These are phyloP conservation scores for Aphelenchoides bicaudatus DNA, from an alignment of 2,888 invertebrate species.

Conservation along the genomic window DNA sequence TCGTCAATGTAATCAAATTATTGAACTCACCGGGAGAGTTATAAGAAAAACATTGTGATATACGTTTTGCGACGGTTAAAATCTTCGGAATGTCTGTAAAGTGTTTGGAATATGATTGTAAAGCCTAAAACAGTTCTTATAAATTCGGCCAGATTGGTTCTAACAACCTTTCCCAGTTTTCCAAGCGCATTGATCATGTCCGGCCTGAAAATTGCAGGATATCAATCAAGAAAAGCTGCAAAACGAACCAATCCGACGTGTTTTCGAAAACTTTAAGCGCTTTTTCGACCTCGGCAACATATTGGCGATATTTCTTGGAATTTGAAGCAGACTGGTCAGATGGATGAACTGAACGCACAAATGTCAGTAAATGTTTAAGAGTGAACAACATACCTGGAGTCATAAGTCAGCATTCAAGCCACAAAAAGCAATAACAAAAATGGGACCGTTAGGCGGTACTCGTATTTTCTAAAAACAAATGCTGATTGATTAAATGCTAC, in stretches of 20 bases:
- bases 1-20: conserved; percentile 65
- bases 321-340: conserved; percentile 21
- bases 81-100: conserved; percentile 80
- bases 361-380: background rate
- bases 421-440: conserved; percentile 18
- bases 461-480: background rate
- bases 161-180: conserved; percentile 78
- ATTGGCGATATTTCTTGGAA: conserved; percentile 56
- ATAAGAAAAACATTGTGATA: conserved; percentile 91
- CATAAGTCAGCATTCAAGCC: conserved; percentile 11
- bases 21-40: no score
- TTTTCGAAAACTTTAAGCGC: conserved; percentile 73
- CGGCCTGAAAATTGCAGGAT: conserved; percentile 68
- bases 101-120: conserved; percentile 72
- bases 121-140: conserved; percentile 67
- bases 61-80: conserved; percentile 80
- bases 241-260: background rate
- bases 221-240: background rate
- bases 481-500: background rate
- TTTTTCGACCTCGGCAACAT: conserved; percentile 78
- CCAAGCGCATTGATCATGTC: conserved; percentile 84
- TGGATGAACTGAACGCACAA: conserved; percentile 17
- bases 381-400: background rate
- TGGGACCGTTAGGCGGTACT: background rate
- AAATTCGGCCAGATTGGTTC: no score